Conservation (phyloP, 2,113 vertebrate species). For the Scalopus aquaticus region DNA sequence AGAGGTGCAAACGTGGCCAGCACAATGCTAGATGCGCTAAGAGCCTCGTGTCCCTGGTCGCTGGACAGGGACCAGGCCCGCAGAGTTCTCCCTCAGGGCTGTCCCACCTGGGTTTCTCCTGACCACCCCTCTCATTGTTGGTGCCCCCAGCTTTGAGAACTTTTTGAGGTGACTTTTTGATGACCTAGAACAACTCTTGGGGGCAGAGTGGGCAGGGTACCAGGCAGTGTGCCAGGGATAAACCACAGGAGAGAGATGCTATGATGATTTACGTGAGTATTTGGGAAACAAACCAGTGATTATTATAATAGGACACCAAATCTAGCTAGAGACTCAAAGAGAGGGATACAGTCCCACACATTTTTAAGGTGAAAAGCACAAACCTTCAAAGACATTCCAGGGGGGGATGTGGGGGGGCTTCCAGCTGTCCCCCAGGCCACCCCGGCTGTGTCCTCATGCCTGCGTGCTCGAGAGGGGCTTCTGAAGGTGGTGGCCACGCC, state of each 20-base stretch:
- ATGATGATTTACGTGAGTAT: not conserved
- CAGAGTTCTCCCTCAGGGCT: not conserved
- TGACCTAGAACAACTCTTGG: not conserved
- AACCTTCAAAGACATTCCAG: not conserved
- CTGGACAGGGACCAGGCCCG: not conserved
- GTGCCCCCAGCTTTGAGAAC: not conserved
- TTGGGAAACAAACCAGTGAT: not conserved
- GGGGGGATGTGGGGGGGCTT: not conserved
- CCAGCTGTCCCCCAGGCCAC: not conserved
- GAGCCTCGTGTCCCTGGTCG: not conserved
- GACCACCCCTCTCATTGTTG: too few relatives aligned
- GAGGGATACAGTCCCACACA: not conserved
- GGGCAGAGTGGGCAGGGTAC: not conserved
- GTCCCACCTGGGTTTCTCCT: not conserved
- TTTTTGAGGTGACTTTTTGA: not conserved
- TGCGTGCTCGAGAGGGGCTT: not conserved
- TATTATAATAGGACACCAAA: not conserved
- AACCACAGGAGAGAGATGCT: not conserved
- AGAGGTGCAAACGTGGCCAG: fast-evolving
- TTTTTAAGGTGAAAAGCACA: not conserved
- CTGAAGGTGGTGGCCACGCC: not conserved
- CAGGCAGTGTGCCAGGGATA: not conserved
- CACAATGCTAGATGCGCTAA: fast-evolving
- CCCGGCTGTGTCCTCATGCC: not conserved
- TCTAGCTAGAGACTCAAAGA: not conserved